Evolutionary conservation across 2,888 invertebrate genomes (phyloP), one percentile per base, ranked within the genome.

Genomic region (Yponomeuta plumbellus): DNA sequence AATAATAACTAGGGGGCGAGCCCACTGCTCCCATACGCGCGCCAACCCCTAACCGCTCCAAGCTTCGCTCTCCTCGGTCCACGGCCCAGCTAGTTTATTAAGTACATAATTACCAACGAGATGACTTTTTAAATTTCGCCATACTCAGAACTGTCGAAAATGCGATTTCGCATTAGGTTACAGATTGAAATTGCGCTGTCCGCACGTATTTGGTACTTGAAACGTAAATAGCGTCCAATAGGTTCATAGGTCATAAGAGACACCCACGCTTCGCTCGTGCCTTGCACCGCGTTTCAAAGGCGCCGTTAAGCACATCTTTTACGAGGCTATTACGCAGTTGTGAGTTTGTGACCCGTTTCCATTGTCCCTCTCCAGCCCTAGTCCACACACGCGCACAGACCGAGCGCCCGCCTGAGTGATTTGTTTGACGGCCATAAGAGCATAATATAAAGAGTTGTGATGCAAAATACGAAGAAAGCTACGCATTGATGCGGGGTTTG

Each of bases 221-320:
- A n/a, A n/a, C n/a, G n/a, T n/a, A n/a, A n/a, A n/a, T n/a, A n/a
- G n/a, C n/a, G n/a, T n/a, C n/a, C n/a, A n/a, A n/a, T n/a, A n/a
- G n/a, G n/a, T n/a, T n/a, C n/a, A 13, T 22, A 1, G 11, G 59
- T 22, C 59, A 13, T 22, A 20, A 10, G 2, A n/a, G n/a, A 3
- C 58, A 6, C 4, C 61, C 23, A 3, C 62, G n/a, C 2, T 34
- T 59, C 40, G 62, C 62, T 17, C 11, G 34, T 39, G 17, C 39
- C 62, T 62, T 62, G 17, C 34, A 39, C 34, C n/a, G 26, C 10
- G 13, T n/a, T 20, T 62, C 62, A 62, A 62, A 62, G 62, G 26
- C 11, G 62, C 62, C 39, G 39, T 62, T 62, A 62, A 62, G 62
- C 26, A 62, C n/a, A 39, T 62, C 62, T 62, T 61, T 62, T 39